Percentiles rank a stretch among this genome's conserved stretches.
phyloP scores from a whole-genome alignment of 2,888 invertebrate species.

The Polymixis flavicincta region DNA sequence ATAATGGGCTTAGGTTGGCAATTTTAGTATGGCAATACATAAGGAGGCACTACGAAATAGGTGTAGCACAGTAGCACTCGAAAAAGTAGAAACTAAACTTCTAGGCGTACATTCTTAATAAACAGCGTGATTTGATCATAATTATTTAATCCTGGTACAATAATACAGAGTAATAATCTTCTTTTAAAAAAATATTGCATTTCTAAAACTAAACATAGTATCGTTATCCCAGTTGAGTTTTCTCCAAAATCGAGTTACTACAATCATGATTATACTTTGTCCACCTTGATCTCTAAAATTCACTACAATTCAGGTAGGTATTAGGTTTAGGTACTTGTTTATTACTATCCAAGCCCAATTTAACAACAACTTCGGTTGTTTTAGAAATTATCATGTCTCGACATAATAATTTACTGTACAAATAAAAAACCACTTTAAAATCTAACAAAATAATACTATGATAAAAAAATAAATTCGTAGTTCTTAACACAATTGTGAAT shows the following conservation, averaged over 20 bases:
- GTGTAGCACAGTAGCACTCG: neutral
- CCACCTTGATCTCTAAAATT: neutral
- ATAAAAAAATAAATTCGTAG: constrained; percentile 32
- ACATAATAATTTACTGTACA: neutral
- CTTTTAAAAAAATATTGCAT: neutral
- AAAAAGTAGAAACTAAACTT: neutral
- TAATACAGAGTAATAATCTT: neutral
- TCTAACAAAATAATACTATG: neutral
- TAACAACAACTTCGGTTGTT: no score
- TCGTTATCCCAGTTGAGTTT: neutral
- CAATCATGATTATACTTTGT: neutral
- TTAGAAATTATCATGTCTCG: no score
- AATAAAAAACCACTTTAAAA: neutral
- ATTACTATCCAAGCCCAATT: constrained; percentile 14
- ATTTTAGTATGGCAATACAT: neutral
- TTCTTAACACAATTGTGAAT: constrained; percentile 15
- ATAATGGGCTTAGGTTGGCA: neutral
- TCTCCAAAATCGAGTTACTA: neutral
- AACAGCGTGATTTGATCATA: neutral
- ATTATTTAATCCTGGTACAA: neutral
- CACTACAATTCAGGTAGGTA: neutral
- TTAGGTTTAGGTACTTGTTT: neutral
- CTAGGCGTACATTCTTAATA: neutral
- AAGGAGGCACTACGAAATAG: neutral
- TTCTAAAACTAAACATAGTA: neutral